These are phyloP conservation scores for Aythya baeri DNA, from an alignment of 2,113 vertebrate genomes.

Conservation along the genomic window DNA sequence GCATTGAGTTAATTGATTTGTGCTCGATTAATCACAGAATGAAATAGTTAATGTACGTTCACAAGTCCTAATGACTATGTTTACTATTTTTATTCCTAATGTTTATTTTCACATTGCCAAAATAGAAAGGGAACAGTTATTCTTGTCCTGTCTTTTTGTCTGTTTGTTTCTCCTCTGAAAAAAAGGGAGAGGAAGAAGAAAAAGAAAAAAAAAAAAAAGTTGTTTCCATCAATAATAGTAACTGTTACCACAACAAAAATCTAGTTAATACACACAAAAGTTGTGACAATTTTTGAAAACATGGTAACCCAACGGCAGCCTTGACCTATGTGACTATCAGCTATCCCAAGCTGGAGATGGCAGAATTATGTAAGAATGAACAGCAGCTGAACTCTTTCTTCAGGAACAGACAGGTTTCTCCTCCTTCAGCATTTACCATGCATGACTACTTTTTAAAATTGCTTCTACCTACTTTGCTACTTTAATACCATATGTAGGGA, in stretches of 20 bases:
- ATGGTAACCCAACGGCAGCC: background rate
- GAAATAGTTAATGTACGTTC: constrained; percentile 21
- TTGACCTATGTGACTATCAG: background rate
- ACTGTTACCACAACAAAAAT: background rate
- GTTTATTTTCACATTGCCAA: background rate
- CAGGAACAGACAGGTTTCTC: background rate
- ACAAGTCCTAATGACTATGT: background rate
- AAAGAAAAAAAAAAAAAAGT: background rate
- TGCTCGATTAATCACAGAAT: background rate
- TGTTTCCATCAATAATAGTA: background rate
- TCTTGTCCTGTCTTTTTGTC: background rate
- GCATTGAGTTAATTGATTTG: background rate
- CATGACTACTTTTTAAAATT: background rate
- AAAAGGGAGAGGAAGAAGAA: background rate
- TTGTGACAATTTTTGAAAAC: background rate
- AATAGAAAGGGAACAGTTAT: constrained; percentile 46
- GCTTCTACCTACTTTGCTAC: background rate
- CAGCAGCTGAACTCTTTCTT: background rate
- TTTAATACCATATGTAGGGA: background rate
- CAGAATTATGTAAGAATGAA: background rate
- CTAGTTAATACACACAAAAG: background rate
- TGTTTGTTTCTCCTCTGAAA: background rate
- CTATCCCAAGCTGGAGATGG: background rate
- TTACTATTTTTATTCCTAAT: background rate
- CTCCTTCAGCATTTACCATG: background rate